phyloP scores from a whole-genome alignment of 2,888 invertebrate species.

The Azorinus chamasolen region DNA sequence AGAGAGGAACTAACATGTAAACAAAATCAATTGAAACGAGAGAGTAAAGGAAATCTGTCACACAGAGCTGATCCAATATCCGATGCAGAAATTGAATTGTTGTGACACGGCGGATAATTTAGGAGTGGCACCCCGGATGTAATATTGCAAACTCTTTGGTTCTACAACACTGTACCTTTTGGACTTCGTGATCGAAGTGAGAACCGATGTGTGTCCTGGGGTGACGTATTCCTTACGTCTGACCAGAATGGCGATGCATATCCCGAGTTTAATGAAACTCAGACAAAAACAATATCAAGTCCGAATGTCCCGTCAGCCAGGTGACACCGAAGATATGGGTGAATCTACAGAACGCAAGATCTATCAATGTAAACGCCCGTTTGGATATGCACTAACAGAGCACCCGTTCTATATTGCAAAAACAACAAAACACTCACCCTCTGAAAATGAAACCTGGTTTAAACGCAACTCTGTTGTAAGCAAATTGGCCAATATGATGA shows the following conservation, averaged over 20 bases:
- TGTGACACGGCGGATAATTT: conserved; percentile 43
- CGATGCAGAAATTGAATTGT: not conserved
- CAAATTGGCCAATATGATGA: conserved; percentile 24
- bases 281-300: conserved; percentile 41
- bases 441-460: conserved; percentile 15
- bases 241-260: conserved; percentile 35
- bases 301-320: conserved; percentile 29
- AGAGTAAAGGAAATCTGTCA: not conserved
- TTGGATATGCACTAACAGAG: conserved; percentile 10
- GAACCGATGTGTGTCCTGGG: conserved; percentile 47
- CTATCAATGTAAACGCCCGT: conserved; percentile 27
- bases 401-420: conserved; percentile 47
- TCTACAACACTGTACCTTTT: conserved; percentile 44
- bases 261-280: conserved; percentile 36
- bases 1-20: not conserved
- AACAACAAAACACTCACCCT: conserved; percentile 19
- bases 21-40: not conserved
- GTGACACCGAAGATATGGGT: conserved; percentile 47
- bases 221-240: conserved; percentile 13
- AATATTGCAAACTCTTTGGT: conserved; percentile 48
- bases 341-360: conserved; percentile 24
- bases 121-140: conserved; percentile 25
- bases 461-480: conserved; percentile 23
- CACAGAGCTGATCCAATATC: not conserved
- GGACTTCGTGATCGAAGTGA: conserved; percentile 28